Percentiles rank a stretch among this genome's conserved stretches.
Evolutionary conservation across 2,888 invertebrate species (phyloP).

Genomic region (Cacoxenus indagator): DNA sequence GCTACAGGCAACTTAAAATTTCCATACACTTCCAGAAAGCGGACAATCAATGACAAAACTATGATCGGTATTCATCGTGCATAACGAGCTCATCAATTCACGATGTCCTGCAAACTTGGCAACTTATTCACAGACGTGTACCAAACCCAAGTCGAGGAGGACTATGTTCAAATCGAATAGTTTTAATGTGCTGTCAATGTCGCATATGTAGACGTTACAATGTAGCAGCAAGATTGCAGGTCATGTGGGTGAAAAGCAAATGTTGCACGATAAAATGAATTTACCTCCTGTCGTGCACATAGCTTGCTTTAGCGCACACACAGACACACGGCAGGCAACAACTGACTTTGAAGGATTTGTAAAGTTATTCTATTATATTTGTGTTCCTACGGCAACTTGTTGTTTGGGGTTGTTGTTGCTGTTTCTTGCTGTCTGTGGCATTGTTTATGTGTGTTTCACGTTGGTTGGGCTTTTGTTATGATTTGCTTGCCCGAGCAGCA

Average conservation of each 20-base stretch:
- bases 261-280: background rate
- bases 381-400: background rate
- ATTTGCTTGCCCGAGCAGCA: background rate
- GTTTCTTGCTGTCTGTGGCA: constrained; percentile 10
- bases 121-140: no score
- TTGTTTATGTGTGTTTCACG: constrained; percentile 12
- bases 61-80: no score
- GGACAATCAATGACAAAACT: background rate
- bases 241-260: background rate
- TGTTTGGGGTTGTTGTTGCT: constrained; percentile 7
- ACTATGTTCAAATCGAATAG: background rate
- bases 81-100: constrained; percentile 1
- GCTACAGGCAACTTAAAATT: no score
- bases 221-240: no score
- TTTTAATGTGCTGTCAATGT: background rate
- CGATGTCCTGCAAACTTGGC: no score
- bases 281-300: constrained; percentile 9
- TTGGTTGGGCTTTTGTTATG: constrained; percentile 7
- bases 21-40: no score
- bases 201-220: no score
- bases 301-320: background rate
- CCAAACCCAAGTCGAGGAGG: no score
- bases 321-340: background rate
- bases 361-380: constrained; percentile 8
- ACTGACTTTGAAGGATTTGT: constrained; percentile 12